A percentile compares a stretch with the other conserved stretches of the same genome.
These are phyloP conservation scores for Gallinago nigripennis DNA, from an alignment of 2,797 vertebrate species.

Conservation along the genomic window DNA sequence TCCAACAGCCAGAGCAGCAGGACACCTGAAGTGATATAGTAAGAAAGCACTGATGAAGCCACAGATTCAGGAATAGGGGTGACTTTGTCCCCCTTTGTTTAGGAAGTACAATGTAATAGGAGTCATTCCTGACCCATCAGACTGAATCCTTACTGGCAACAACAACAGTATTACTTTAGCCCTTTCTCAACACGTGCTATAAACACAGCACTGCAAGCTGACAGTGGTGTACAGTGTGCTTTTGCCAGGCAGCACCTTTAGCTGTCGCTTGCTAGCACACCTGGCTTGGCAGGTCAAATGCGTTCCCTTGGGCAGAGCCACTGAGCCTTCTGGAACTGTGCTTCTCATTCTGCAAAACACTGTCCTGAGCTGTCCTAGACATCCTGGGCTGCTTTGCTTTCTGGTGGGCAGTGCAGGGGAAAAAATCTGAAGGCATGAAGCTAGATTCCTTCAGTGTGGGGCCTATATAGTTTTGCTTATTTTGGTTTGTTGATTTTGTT, in stretches of 20 bases:
- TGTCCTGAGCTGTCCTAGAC: neutral
- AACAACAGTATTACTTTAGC: neutral
- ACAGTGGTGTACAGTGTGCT: neutral
- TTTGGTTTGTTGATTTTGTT: neutral
- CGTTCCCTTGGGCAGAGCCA: rapidly evolving
- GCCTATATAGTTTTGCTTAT: neutral
- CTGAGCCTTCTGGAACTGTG: neutral
- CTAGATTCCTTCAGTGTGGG: neutral
- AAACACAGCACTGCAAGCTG: neutral
- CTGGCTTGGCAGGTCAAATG: neutral
- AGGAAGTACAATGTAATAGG: neutral
- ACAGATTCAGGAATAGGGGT: neutral
- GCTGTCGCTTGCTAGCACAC: neutral
- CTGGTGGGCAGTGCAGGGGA: neutral
- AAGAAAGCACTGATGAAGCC: neutral
- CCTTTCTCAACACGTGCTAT: rapidly evolving
- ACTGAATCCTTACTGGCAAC: neutral
- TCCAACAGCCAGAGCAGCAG: neutral
- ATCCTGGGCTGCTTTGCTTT: neutral
- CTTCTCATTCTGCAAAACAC: neutral
- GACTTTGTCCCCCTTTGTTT: neutral
- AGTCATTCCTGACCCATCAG: neutral
- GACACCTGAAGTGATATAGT: neutral
- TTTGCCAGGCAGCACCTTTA: neutral
- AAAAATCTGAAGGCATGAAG: neutral